A percentile compares a stretch with the other conserved stretches of the same genome.
Evolutionary conservation across 2,888 invertebrate species (phyloP).

Genomic region (Caenorhabditis wallacei): DNA sequence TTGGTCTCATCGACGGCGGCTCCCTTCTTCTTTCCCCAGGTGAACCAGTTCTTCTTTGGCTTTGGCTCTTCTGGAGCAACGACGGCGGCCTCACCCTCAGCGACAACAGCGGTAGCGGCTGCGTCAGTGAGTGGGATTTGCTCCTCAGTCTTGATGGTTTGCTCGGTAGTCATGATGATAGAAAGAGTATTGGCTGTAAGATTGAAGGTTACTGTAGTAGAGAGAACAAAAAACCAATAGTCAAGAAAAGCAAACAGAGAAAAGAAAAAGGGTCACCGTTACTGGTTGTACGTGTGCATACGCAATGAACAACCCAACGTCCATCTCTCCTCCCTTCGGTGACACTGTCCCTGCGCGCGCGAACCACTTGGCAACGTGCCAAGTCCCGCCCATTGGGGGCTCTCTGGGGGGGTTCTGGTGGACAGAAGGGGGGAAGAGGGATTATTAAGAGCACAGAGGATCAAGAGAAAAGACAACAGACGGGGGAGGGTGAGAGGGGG

Average conservation of each 20-base stretch:
- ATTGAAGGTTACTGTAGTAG: background rate
- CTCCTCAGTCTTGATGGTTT: conserved; percentile 76
- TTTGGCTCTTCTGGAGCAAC: conserved; percentile 59
- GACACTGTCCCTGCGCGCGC: background rate
- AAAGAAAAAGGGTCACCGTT: conserved; percentile 23
- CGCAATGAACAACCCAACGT: conserved; percentile 40
- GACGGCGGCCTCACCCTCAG: conserved; percentile 17
- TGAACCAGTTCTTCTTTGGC: conserved; percentile 67
- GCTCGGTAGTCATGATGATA: conserved; percentile 36
- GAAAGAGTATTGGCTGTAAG: background rate
- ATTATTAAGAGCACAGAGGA: conserved; percentile 15
- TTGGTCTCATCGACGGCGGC: conserved; percentile 51
- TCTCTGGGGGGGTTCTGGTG: conserved; percentile 19
- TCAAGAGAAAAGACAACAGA: conserved; percentile 33
- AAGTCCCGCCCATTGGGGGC: conserved; percentile 24
- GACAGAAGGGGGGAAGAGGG: conserved; percentile 1
- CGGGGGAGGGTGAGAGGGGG: conserved; percentile 22
- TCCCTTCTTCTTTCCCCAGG: conserved; percentile 63
- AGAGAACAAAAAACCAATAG: conserved; percentile 3
- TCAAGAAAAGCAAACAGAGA: background rate
- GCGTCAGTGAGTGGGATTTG: conserved; percentile 78
- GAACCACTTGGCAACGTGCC: conserved; percentile 27
- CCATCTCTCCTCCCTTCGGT: background rate
- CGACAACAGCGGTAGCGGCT: conserved; percentile 59
- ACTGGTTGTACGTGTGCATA: background rate